Percentiles rank a stretch among this genome's conserved stretches.
Evolutionary conservation across 2,113 vertebrate genomes (phyloP).

Genomic region (Pterophyllum scalare): DNA sequence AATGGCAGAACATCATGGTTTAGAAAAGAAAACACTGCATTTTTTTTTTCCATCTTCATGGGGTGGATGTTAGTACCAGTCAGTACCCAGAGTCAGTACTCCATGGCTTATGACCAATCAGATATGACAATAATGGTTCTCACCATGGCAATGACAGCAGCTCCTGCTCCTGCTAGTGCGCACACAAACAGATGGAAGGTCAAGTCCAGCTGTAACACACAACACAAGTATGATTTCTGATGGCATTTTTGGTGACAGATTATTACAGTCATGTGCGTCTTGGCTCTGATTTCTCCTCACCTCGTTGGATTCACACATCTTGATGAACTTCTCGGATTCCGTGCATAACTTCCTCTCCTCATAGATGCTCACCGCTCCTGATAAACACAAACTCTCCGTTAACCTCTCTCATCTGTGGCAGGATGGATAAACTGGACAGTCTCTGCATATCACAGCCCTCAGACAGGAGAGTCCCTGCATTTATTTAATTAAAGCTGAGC

Average conservation of each 20-base stretch:
- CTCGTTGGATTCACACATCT: slow-evolving; percentile 97
- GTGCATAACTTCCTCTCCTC: slow-evolving; percentile 95
- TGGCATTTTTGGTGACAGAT: background rate
- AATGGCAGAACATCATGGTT: background rate
- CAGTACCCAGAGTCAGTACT: too few relatives aligned
- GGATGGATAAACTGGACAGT: background rate
- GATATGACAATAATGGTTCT: slow-evolving; percentile 59
- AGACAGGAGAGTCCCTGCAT: background rate
- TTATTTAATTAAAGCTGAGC: slow-evolving; percentile 1
- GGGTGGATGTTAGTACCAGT: too few relatives aligned
- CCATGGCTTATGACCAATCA: background rate
- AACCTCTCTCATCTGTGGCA: background rate
- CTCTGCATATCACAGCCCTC: background rate
- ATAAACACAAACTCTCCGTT: background rate
- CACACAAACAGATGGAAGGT: slow-evolving; percentile 99
- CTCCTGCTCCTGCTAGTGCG: slow-evolving; percentile 95
- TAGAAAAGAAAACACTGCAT: background rate
- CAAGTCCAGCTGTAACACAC: slow-evolving; percentile 90
- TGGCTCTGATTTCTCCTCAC: slow-evolving; percentile 72
- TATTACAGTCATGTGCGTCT: accelerated
- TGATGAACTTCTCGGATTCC: slow-evolving; percentile 89
- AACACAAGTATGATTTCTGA: background rate
- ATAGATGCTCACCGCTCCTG: slow-evolving; percentile 90
- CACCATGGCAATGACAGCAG: slow-evolving; percentile 98
- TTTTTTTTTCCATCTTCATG: too few relatives aligned